A percentile compares a stretch with the other conserved stretches of the same genome.
Conservation (phyloP, 2,888 invertebrate species). For the Sphaerophoria rueppellii region DNA sequence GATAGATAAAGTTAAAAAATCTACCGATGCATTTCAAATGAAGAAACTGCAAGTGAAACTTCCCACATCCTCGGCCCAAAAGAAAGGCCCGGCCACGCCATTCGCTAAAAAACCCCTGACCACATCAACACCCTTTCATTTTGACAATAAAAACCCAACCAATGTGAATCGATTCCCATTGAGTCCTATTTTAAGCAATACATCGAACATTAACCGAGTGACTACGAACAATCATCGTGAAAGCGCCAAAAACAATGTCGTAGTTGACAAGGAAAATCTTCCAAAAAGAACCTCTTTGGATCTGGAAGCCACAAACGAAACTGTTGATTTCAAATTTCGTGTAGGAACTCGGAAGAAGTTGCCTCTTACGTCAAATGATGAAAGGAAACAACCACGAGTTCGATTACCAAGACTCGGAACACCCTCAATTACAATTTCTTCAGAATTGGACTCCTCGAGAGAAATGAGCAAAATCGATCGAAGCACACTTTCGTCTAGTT, state of each 20-base stretch:
- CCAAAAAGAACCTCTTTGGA: neutral
- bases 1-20: conserved; percentile 21
- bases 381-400: too few species aligned
- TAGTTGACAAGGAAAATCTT: neutral
- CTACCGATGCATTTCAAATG: neutral
- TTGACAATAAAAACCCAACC: neutral
- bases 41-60: conserved; percentile 4
- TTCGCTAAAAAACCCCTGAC: neutral
- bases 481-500: too few species aligned
- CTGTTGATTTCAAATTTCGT: neutral
- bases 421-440: too few species aligned
- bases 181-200: neutral
- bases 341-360: neutral
- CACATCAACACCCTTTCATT: conserved; percentile 41
- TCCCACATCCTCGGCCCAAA: neutral
- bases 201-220: neutral
- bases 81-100: neutral
- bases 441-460: too few species aligned
- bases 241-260: neutral
- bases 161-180: neutral
- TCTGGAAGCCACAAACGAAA: neutral
- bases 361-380: too few species aligned
- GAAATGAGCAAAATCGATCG: too few species aligned
- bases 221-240: neutral
- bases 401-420: too few species aligned